A percentile compares a stretch with the other conserved stretches of the same genome.
These are phyloP conservation scores for Cheiracanthium punctorium DNA, from an alignment of 2,888 invertebrate species.

Conservation along the genomic window DNA sequence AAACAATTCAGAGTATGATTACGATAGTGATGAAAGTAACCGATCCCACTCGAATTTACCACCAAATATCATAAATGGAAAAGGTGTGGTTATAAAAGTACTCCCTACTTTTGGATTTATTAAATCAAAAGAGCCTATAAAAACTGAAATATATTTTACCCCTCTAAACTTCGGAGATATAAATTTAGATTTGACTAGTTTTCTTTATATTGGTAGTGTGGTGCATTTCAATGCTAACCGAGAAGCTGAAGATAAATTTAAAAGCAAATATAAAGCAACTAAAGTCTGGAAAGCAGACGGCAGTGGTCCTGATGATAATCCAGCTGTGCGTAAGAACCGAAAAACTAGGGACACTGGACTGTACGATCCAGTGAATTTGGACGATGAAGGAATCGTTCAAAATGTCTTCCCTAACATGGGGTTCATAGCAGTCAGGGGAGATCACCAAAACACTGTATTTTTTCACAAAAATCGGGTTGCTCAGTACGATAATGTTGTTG, in stretches of 20 bases:
- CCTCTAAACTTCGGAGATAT: slow-evolving; percentile 9
- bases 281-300: slow-evolving; percentile 43
- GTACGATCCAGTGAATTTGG: slow-evolving; percentile 25
- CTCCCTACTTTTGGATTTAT: slow-evolving; percentile 49
- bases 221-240: slow-evolving; percentile 35
- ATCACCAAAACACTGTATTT: slow-evolving; percentile 31
- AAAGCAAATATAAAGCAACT: slow-evolving; percentile 40
- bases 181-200: slow-evolving; percentile 17
- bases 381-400: slow-evolving; percentile 37
- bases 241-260: slow-evolving; percentile 9
- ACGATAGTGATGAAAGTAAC: not conserved
- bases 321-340: not conserved
- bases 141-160: slow-evolving; percentile 45
- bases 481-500: slow-evolving; percentile 36
- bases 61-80: not conserved
- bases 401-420: slow-evolving; percentile 43
- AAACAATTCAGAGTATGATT: not conserved
- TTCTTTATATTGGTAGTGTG: slow-evolving; percentile 16
- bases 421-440: slow-evolving; percentile 36
- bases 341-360: slow-evolving; percentile 35
- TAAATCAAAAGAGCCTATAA: slow-evolving; percentile 29
- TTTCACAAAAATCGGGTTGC: slow-evolving; percentile 36
- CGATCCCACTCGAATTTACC: slow-evolving; percentile 8
- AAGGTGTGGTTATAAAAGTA: slow-evolving; percentile 40
- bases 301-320: not conserved